phyloP scores from a whole-genome alignment of 1,140 invertebrate species.

The Gryllus bimaculatus region DNA sequence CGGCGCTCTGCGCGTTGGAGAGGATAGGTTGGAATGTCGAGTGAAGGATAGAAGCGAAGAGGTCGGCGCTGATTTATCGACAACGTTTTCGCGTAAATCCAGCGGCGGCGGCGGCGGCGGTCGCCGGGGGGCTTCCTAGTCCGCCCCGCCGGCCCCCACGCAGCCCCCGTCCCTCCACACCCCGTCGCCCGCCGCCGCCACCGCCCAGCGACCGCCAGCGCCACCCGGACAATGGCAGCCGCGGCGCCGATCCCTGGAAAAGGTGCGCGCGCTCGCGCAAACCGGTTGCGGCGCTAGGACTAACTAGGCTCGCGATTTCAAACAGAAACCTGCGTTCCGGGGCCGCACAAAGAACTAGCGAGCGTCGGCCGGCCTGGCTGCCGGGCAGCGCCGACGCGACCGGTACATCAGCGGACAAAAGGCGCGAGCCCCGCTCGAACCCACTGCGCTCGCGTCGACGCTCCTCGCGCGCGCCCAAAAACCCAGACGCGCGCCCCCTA shows the following conservation, averaged over 20 bases:
- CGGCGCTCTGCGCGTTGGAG: neutral
- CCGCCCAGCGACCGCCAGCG: neutral
- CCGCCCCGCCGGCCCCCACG: no score
- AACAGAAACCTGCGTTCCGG: neutral
- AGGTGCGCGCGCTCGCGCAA: neutral
- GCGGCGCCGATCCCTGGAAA: neutral
- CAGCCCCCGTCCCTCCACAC: no score
- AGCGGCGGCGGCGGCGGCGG: neutral
- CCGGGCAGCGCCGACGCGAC: neutral
- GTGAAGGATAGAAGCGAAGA: neutral
- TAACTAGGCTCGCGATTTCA: conserved; percentile 3
- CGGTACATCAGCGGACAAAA: neutral
- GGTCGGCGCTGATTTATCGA: neutral
- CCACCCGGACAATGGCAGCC: neutral
- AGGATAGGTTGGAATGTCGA: neutral
- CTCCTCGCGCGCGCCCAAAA: no score
- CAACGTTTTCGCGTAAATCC: neutral
- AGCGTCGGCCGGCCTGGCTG: neutral
- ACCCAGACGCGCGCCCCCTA: no score
- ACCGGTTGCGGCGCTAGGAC: conserved; percentile 1
- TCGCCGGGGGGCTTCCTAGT: neutral
- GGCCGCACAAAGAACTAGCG: neutral
- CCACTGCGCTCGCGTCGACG: no score
- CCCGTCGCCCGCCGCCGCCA: no score
- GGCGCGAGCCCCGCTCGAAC: neutral